Base-by-base conservation (phyloP, 2,888 invertebrate genomes). In the Cancer borealis region DNA sequence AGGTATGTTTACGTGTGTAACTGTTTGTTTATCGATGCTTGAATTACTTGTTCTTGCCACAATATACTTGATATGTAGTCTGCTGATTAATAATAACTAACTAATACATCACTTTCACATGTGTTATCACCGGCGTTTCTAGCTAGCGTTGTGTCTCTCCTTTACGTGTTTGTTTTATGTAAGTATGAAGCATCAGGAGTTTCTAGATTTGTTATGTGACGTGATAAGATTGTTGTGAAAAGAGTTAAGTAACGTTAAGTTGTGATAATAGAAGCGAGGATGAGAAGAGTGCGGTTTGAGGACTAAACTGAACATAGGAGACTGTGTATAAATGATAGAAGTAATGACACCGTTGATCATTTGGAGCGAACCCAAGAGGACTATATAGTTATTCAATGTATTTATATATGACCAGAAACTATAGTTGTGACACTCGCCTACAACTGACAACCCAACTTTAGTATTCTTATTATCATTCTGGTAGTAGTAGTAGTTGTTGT, bases 1-100 rank as follows among this genome's bases (percentile, higher is more conserved):
- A 21, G 14, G 3, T 54, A n/a, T 66, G 21, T n/a, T 3, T 66
- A 3, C 66, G n/a, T 66, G 66, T 6, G 66, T 6, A n/a, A 66
- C n/a, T 66, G 66, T n/a, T 66, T n/a, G 66, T 66, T 66, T 66
- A 66, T 39, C 66, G 66, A n/a, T n/a, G 21, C 66, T 66, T 66
- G n/a, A 66, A 66, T 66, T 4, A 66, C 21, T 66, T 66, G n/a
- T n/a, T n/a, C 66, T 66, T 66, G 66, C n/a, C 21, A n/a, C 66
- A 21, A 14, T 66, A n/a, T 21, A 66, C n/a, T 21, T n/a, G 66
- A 66, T 1, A 66, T 66, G n/a, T 66, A 66, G n/a, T 66, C 0
- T 66, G 12, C 0, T 66, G 17, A 66, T 17, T 66, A n/a, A n/a
- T 66, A n/a, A 5, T 66, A 6, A 66, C 6, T 66, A 6, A 66